Conservation (phyloP, 2,888 invertebrate genomes). For the Boloria selene region DNA sequence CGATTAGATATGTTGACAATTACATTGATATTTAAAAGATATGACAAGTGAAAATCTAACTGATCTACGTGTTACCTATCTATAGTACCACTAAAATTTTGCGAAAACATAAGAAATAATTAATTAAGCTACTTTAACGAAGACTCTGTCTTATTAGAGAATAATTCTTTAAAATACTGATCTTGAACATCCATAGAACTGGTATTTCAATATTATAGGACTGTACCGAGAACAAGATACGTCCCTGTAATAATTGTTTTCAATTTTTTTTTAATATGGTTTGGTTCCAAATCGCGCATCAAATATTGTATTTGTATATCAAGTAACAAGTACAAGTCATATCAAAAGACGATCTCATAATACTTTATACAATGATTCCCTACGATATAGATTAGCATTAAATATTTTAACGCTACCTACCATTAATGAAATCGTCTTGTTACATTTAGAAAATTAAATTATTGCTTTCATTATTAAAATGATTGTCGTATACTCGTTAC, state of each 20-base stretch:
- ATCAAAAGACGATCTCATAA: conserved; percentile 21
- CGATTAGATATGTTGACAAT: conserved; percentile 78
- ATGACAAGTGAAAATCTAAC: conserved; percentile 58
- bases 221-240: background rate
- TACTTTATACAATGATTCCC: background rate
- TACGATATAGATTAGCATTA: background rate
- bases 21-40: conserved; percentile 76
- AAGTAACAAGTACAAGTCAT: conserved; percentile 19
- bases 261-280: conserved; percentile 1
- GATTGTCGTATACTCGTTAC: conserved; percentile 9
- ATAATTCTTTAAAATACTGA: background rate
- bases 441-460: conserved; percentile 11
- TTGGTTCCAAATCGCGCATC: background rate
- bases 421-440: conserved; percentile 12
- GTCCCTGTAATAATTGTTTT: background rate
- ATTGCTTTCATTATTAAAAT: conserved; percentile 23
- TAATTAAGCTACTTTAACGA: conserved; percentile 27
- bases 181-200: background rate
- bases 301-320: background rate
- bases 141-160: conserved; percentile 30
- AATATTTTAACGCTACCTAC: background rate
- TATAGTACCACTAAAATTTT: conserved; percentile 37
- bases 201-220: background rate
- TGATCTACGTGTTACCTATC: conserved; percentile 39
- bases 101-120: conserved; percentile 31